Percentiles rank a stretch among this genome's conserved stretches.
phyloP scores from a whole-genome alignment of 2,113 vertebrate species.

The Ceyx melanurus region DNA sequence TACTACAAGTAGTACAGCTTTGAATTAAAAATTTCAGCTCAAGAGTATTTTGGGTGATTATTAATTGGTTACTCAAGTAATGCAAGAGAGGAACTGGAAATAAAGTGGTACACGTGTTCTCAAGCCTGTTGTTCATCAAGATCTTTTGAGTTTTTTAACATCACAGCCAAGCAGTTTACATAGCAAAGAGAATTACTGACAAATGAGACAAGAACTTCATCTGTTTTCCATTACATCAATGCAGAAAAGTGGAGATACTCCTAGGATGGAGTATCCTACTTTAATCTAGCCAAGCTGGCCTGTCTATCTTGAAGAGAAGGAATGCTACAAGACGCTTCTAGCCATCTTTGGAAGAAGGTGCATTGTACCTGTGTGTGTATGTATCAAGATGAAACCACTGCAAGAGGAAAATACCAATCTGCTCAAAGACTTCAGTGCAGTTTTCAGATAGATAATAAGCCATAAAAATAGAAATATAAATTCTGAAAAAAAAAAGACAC shows the following conservation, averaged over 20 bases:
- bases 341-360: background rate
- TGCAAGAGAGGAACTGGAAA: background rate
- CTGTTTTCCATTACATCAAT: background rate
- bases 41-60: background rate
- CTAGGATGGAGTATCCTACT: background rate
- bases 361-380: background rate
- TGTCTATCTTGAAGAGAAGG: background rate
- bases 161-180: background rate
- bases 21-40: background rate
- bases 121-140: background rate
- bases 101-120: background rate
- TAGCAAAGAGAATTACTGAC: background rate
- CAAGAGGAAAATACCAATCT: background rate
- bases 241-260: background rate
- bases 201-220: background rate
- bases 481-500: background rate
- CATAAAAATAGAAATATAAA: constrained; percentile 38
- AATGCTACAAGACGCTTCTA: background rate
- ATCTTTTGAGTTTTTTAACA: background rate
- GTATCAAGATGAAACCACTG: background rate
- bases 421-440: background rate
- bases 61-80: background rate
- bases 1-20: background rate
- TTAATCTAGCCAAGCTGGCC: background rate
- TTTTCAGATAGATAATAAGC: background rate